Evolutionary conservation across 2,113 vertebrate species (phyloP), one percentile per base, ranked within the genome.

Genomic region (Hippocampus guttulatus): DNA sequence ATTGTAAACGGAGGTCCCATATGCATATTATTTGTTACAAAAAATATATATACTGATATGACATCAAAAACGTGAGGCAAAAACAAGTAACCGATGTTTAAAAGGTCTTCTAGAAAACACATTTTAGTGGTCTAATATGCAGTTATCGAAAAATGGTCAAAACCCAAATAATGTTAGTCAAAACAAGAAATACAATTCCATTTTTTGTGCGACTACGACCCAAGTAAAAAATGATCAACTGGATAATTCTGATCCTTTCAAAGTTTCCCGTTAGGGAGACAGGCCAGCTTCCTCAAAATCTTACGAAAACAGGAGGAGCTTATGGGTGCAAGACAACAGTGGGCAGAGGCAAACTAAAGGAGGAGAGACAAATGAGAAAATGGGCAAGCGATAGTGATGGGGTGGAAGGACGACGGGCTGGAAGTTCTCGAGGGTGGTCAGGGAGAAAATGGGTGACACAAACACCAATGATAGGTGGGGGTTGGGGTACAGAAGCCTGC

Each of bases 401-500:
- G 62, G 69, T 71, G 72, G 66, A 43, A 70, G 64, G 57, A 58
- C 45, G 43, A 68, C 47, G 33, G 54, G 27, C 20, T 66, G 64
- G 63, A 40, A 23, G 14, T 43, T 54, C 38, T 64, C n/a, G 23
- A 65, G 12, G 64, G 61, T 74, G 54, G n/a, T 40, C 11, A 1
- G 63, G 58, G 80, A 73, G 76, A 80, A 85, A 85, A 81, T 30
- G 73, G 82, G 68, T 68, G 71, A 68, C 40, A 68, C 51, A 49
- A 78, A 71, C 21, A 64, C 76, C 80, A 81, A 84, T 75, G 69
- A 84, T 69, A 74, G 45, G 33, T 64, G 67, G 77, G 68, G 15
- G 33, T 38, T 3, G 33, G 33, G 33, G 33, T 38, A 38, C 33
- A 38, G 33, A 38, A 38, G 33, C 33, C 6, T 38, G 33, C 33